These are phyloP conservation scores for Agriopis marginaria DNA, from an alignment of 2,888 invertebrate species.

Conservation along the genomic window DNA sequence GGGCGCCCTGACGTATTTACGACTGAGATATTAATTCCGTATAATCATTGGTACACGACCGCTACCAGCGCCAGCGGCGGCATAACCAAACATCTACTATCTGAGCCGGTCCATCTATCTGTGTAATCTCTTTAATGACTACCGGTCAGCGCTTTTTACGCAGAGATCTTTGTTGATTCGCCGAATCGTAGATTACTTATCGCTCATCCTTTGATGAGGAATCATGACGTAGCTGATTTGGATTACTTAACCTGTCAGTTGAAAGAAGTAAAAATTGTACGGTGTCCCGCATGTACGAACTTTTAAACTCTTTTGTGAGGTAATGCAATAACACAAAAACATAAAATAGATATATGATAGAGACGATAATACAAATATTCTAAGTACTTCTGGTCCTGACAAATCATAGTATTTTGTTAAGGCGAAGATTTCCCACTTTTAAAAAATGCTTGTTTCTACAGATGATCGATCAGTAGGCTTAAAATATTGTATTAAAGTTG, in stretches of 20 bases:
- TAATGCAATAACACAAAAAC: no score
- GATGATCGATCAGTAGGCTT: no score
- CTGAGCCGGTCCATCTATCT: conserved; percentile 53
- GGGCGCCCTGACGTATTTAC: conserved; percentile 57
- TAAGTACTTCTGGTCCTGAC: no score
- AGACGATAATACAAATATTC: no score
- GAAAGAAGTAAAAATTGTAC: background rate
- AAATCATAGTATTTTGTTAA: no score
- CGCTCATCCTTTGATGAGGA: conserved; percentile 25
- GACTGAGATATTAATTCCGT: conserved; percentile 57
- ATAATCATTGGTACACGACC: conserved; percentile 67
- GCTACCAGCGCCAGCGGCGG: conserved; percentile 58
- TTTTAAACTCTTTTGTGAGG: no score
- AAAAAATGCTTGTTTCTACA: no score
- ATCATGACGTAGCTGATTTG: conserved; percentile 22
- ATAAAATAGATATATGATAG: no score
- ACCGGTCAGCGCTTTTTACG: conserved; percentile 63
- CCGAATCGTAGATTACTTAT: conserved; percentile 35
- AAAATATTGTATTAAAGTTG: no score
- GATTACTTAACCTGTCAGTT: no score
- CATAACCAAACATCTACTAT: conserved; percentile 60
- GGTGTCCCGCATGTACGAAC: background rate
- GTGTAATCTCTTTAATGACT: conserved; percentile 68
- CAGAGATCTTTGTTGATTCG: conserved; percentile 32
- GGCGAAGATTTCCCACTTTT: no score